Evolutionary conservation across 2,113 vertebrate genomes (phyloP).

Genomic region (Pungitius pungitius): DNA sequence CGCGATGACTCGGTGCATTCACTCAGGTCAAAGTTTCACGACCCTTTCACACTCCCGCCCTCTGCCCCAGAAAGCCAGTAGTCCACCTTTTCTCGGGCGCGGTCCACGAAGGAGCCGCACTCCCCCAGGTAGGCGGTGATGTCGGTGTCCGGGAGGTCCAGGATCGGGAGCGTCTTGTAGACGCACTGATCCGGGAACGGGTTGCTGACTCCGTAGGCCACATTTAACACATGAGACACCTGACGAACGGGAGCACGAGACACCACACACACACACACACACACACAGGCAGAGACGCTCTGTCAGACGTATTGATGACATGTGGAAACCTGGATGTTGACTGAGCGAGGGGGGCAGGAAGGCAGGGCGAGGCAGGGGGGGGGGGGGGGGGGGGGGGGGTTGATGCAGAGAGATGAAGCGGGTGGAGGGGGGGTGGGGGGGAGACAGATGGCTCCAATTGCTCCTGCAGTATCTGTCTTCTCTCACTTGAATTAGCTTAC

Average conservation of each 20-base stretch:
- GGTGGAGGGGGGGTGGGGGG: neutral
- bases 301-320: slow-evolving; percentile 56
- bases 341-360: slow-evolving; percentile 21
- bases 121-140: slow-evolving; percentile 84
- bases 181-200: slow-evolving; percentile 80
- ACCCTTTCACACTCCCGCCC: no score
- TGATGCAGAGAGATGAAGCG: slow-evolving; percentile 25
- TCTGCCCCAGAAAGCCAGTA: no score
- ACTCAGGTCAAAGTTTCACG: neutral
- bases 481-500: slow-evolving; percentile 49
- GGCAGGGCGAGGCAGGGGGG: neutral
- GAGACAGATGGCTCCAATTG: slow-evolving; percentile 65
- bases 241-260: slow-evolving; percentile 55
- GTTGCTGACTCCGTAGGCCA: slow-evolving; percentile 91
- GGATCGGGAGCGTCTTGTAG: slow-evolving; percentile 83
- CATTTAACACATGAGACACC: slow-evolving; percentile 95
- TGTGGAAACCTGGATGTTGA: slow-evolving; percentile 42
- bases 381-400: neutral
- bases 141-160: slow-evolving; percentile 92
- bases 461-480: slow-evolving; percentile 54
- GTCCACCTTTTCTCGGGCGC: slow-evolving; percentile 61
- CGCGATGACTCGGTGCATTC: no score
- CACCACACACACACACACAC: neutral
- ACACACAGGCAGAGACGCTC: slow-evolving; percentile 15
- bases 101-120: slow-evolving; percentile 66